Evolutionary conservation across 2,888 invertebrate species (phyloP).

Genomic region (Mystacides longicornis): DNA sequence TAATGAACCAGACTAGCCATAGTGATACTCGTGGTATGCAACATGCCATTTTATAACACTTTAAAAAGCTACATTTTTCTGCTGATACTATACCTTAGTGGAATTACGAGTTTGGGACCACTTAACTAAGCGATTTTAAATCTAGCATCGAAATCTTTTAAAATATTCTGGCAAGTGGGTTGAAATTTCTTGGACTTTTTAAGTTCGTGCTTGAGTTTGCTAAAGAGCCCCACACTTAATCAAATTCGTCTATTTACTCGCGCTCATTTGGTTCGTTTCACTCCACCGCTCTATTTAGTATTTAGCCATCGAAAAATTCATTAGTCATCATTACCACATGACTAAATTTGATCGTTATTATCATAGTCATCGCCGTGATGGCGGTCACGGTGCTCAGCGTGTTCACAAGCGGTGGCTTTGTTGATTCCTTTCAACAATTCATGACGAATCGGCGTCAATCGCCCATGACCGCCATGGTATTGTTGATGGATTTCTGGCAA

Average conservation of each 20-base stretch:
- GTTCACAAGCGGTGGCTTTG: conserved; percentile 20
- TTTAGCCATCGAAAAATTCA: neutral
- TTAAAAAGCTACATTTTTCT: too few species aligned
- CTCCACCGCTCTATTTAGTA: neutral
- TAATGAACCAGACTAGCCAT: too few species aligned
- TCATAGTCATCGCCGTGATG: too few species aligned
- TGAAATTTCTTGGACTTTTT: too few species aligned
- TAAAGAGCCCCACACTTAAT: neutral
- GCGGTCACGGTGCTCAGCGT: conserved; percentile 6
- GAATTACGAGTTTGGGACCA: too few species aligned
- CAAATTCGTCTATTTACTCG: neutral
- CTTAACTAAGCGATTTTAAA: too few species aligned
- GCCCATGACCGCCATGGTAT: conserved; percentile 10
- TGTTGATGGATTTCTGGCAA: too few species aligned
- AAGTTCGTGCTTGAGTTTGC: neutral
- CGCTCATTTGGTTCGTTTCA: neutral
- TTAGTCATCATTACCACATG: conserved; percentile 3
- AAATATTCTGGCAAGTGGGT: too few species aligned
- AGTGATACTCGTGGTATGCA: too few species aligned
- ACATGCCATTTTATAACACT: too few species aligned
- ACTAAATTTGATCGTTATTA: conserved; percentile 5
- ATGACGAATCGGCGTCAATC: conserved; percentile 17
- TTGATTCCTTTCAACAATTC: conserved; percentile 17
- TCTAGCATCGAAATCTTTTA: too few species aligned
- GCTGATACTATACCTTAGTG: too few species aligned